Evolutionary conservation across 35 echinoderm and acorn worm species (phyloP).

Genomic region (Anneissia japonica): DNA sequence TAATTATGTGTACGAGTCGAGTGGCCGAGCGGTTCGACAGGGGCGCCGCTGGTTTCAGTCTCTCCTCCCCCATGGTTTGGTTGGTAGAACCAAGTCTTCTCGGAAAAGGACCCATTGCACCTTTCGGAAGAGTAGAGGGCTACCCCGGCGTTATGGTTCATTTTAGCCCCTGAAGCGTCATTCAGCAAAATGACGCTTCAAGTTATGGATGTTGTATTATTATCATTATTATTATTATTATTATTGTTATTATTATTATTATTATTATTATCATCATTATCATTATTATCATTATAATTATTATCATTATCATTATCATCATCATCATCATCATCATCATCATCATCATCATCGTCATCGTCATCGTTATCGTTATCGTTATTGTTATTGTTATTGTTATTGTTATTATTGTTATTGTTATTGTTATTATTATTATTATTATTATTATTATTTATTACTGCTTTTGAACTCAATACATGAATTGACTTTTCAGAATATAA

Average conservation of each 20-base stretch:
- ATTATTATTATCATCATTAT: neutral
- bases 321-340: slow-evolving; percentile 1
- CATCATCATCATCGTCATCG: neutral
- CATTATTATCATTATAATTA: neutral
- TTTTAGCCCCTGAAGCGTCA: too few relatives aligned
- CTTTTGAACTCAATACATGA: too few relatives aligned
- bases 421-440: neutral
- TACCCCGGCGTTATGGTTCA: too few relatives aligned
- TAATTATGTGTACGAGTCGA: too few relatives aligned
- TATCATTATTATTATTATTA: neutral
- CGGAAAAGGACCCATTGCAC: too few relatives aligned
- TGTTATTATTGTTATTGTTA: neutral
- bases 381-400: neutral
- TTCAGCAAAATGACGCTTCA: too few relatives aligned
- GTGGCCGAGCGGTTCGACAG: too few relatives aligned
- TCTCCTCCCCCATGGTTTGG: too few relatives aligned
- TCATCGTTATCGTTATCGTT: neutral
- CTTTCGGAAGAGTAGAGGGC: too few relatives aligned
- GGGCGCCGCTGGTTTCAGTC: too few relatives aligned
- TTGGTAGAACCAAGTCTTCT: too few relatives aligned
- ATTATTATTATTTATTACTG: neutral
- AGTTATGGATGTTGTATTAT: neutral
- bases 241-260: neutral
- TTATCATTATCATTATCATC: neutral
- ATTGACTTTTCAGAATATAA: too few relatives aligned